These are phyloP conservation scores for Eutrigla gurnardus DNA, from an alignment of 2,797 vertebrate species.

Conservation along the genomic window DNA sequence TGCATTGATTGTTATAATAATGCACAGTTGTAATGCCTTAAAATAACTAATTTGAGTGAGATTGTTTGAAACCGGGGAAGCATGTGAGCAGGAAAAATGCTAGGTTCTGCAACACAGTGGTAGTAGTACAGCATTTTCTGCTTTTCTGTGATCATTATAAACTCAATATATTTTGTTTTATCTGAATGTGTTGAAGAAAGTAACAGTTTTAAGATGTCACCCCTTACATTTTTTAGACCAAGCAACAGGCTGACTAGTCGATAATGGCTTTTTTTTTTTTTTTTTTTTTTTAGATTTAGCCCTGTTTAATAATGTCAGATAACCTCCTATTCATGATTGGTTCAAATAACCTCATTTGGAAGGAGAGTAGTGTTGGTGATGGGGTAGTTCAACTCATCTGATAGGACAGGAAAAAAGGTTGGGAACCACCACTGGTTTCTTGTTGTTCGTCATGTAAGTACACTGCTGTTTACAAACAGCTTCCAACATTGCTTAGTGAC, in stretches of 20 bases:
- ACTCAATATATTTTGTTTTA: neutral
- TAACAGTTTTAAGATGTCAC: neutral
- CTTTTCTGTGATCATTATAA: neutral
- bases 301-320: neutral
- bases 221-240: no score
- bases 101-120: neutral
- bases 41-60: neutral
- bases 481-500: neutral
- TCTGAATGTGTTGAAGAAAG: neutral
- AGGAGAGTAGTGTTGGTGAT: neutral
- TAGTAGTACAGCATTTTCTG: neutral
- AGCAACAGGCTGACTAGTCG: neutral
- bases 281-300: neutral
- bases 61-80: neutral
- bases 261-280: neutral
- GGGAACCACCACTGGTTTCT: neutral
- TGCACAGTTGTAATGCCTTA: neutral
- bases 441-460: neutral
- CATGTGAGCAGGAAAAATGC: neutral
- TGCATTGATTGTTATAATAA: neutral
- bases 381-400: neutral
- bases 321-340: neutral
- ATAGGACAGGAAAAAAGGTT: neutral
- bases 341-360: neutral
- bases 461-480: conserved; percentile 5